Percentiles rank a stretch among this genome's conserved stretches.
Conservation (phyloP, 2,113 vertebrate genomes). For the Centropus bengalensis region DNA sequence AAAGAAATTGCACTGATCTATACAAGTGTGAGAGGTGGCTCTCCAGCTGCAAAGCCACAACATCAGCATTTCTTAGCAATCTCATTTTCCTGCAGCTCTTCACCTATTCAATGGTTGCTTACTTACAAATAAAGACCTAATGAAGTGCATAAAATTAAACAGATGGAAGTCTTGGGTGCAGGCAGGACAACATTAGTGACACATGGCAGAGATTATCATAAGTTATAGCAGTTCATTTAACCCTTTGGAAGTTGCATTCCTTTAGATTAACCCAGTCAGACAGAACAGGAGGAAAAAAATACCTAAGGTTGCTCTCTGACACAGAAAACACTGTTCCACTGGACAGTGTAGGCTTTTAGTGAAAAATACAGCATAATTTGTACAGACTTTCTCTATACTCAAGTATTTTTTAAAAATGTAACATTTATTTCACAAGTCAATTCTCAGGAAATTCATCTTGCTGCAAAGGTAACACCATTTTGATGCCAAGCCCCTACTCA, state of each 20-base stretch:
- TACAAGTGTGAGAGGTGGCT: background rate
- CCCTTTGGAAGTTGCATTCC: background rate
- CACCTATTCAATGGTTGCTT: background rate
- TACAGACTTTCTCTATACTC: background rate
- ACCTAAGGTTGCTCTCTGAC: background rate
- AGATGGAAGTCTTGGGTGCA: background rate
- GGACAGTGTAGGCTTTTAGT: background rate
- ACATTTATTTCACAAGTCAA: background rate
- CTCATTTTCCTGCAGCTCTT: background rate
- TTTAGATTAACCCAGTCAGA: background rate
- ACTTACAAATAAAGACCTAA: background rate
- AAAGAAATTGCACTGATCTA: background rate
- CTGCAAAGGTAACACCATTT: background rate
- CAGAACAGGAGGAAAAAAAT: background rate
- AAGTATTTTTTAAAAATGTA: background rate
- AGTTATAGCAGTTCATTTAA: background rate
- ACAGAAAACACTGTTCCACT: background rate
- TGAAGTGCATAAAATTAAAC: background rate
- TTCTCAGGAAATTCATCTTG: background rate
- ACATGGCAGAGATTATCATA: background rate
- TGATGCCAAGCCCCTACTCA: background rate
- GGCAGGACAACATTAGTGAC: background rate
- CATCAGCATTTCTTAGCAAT: background rate
- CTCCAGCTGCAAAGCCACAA: background rate
- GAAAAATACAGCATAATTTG: background rate